Evolutionary conservation across 2,797 vertebrate species (phyloP), one percentile per base, ranked within the genome.

Genomic region (Morus bassanus): DNA sequence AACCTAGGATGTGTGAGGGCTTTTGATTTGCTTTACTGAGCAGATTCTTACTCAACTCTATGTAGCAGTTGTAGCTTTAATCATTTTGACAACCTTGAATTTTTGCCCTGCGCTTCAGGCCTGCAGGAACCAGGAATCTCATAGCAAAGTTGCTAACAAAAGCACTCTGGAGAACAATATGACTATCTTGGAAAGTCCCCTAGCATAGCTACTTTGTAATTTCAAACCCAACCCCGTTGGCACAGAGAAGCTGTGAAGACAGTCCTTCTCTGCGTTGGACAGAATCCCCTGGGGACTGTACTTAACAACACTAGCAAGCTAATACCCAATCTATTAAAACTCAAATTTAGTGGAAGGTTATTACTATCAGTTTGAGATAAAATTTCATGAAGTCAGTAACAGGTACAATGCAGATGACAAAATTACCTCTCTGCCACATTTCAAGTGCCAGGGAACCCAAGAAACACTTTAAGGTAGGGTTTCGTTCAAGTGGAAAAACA

Each of bases 21-120:
- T 85, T 94, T 83, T 75, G 46, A 80, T 93, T 74, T 85, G 33
- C 22, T 53, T 87, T 79, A 88, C 25, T n/a, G 14, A 85, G 48
- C 28, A 89, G 39, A 89, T 70, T 93, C 56, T 85, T 88, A 63
- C 39, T 75, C 60, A 89, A 23, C 17, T 83, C 69, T 73, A 57
- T 10, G 28, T 7, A 91, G 41, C 68, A 80, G 23, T 30, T 68
- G 23, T 35, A 77, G 10, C 28, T 80, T 63, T 53, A 91, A 93
- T 89, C 31, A 60, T 50, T 87, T 82, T 91, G 74, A 93, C 68
- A 83, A 76, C 28, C 41, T 79, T 88, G 41, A 89, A 64, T 61
- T 96, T 95, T 94, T 70, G 17, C 59, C 63, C 74, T 76, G 59
- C 84, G 70, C 45, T 79, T 85, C 86, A 92, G 80, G n/a, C 48